Conservation (phyloP, 2,113 vertebrate species). For the Hirundichthys speculiger region DNA sequence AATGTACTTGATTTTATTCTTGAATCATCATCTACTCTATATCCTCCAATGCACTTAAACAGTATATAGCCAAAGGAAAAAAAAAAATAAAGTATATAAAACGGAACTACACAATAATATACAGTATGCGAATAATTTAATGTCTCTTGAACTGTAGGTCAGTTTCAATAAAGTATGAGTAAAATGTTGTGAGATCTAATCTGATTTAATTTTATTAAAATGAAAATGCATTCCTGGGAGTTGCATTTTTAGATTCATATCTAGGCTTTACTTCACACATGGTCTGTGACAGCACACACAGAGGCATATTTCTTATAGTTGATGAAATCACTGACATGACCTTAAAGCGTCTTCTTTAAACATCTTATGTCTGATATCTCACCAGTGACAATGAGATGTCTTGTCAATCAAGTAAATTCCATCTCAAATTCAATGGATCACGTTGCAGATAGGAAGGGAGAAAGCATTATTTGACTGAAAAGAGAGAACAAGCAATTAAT, state of each 20-base stretch:
- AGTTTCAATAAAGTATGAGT: constrained; percentile 75
- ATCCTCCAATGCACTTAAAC: constrained; percentile 26
- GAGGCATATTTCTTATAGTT: constrained; percentile 26
- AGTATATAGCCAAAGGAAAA: constrained; percentile 35
- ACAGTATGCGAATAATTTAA: constrained; percentile 53
- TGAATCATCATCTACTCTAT: constrained; percentile 16
- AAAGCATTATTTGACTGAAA: constrained; percentile 72
- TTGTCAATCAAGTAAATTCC: constrained; percentile 70
- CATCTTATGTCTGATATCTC: constrained; percentile 46
- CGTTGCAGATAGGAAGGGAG: constrained; percentile 44
- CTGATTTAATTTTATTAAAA: constrained; percentile 73
- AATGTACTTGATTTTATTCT: too few species aligned
- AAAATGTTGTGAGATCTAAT: constrained; percentile 70
- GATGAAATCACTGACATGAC: constrained; percentile 63
- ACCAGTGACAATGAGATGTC: constrained; percentile 61
- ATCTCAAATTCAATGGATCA: constrained; percentile 61
- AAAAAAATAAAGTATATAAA: constrained; percentile 7
- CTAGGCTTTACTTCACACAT: constrained; percentile 48
- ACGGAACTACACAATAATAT: constrained; percentile 28
- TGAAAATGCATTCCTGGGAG: constrained; percentile 62
- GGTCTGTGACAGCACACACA: constrained; percentile 1
- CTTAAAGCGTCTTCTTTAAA: constrained; percentile 63
- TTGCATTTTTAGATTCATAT: constrained; percentile 50
- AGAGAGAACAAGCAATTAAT: constrained; percentile 72
- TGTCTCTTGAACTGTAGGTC: constrained; percentile 62